Evolutionary conservation across 2,113 vertebrate species (phyloP).

Genomic region (Buteo buteo): DNA sequence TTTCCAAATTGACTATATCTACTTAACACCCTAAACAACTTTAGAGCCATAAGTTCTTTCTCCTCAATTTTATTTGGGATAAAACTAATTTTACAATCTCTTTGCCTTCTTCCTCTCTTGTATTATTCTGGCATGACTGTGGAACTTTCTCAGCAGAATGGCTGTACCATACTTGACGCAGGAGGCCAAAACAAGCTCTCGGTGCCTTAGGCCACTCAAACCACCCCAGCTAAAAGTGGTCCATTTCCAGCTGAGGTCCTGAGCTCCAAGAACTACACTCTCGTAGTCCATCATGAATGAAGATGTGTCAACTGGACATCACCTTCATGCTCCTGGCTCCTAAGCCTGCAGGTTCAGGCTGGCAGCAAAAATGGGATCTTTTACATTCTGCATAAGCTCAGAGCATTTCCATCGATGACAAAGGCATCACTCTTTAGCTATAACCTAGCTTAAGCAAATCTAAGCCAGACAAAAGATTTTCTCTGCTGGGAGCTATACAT

Average conservation of each 20-base stretch:
- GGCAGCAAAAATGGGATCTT: not conserved
- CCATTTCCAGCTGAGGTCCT: not conserved
- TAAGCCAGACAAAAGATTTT: not conserved
- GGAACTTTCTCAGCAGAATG: not conserved
- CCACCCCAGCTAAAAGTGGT: not conserved
- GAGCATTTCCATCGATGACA: not conserved
- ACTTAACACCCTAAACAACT: not conserved
- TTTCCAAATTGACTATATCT: not conserved
- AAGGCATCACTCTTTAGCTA: not conserved
- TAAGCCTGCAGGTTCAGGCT: not conserved
- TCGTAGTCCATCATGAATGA: not conserved
- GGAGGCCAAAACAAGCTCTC: not conserved
- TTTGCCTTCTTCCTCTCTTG: not conserved
- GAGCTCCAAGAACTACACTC: not conserved
- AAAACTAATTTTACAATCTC: not conserved
- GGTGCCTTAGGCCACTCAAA: not conserved
- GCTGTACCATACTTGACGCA: not conserved
- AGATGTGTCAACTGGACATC: not conserved
- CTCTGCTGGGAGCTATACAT: not conserved
- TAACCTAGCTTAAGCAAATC: not conserved
- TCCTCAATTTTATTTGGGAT: not conserved
- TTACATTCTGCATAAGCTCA: not conserved
- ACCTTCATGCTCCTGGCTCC: not conserved
- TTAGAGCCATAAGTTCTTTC: not conserved
- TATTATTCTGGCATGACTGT: not conserved